Evolutionary conservation across 2,113 vertebrate genomes (phyloP), one percentile per base, ranked within the genome.

Genomic region (Nannobrachium achirus): DNA sequence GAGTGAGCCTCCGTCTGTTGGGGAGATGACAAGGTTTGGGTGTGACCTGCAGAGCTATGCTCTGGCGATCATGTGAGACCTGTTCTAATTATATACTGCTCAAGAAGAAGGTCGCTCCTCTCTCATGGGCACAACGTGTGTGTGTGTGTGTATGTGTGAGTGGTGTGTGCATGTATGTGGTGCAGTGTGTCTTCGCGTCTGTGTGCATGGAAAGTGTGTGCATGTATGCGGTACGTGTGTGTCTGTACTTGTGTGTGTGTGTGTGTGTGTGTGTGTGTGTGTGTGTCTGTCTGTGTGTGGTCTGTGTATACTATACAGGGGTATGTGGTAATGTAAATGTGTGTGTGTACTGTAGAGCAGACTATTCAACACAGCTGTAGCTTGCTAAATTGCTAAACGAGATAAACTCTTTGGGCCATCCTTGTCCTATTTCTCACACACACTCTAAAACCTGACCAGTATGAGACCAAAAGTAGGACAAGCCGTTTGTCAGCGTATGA

Each of bases 31-130:
- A 85, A 50, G 76, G 69, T 87, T 89, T 89, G 89, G 89, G 86
- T 90, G 84, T 85, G 87, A 89, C 84, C 89, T 81, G 63, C 79
- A 88, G 75, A 83, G 84, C 86, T 88, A 88, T 86, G 91, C 82
- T 70, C 79, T 87, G 86, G 80, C 83, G 90, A 90, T 92, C 92
- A 92, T 92, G 90, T 92, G 90, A 92, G 91, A 92, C 87, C 84
- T 83, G 84, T 86, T 89, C 92, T 92, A 92, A 92, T 93, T 91
- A 91, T 93, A 92, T 63, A 85, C 81, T 80, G 67, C 76, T 86
- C 85, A 80, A 92, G 79, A 91, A 92, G 89, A 89, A 86, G 90
- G 88, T 85, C 82, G 75, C 83, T 82, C 79, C 77, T 76, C 79
- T 88, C 86, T 87, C 85, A 79, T 83, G 80, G 73, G 74, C 72